Evolutionary conservation across 2,797 vertebrate genomes (phyloP).

Genomic region (Buceros bicornis): DNA sequence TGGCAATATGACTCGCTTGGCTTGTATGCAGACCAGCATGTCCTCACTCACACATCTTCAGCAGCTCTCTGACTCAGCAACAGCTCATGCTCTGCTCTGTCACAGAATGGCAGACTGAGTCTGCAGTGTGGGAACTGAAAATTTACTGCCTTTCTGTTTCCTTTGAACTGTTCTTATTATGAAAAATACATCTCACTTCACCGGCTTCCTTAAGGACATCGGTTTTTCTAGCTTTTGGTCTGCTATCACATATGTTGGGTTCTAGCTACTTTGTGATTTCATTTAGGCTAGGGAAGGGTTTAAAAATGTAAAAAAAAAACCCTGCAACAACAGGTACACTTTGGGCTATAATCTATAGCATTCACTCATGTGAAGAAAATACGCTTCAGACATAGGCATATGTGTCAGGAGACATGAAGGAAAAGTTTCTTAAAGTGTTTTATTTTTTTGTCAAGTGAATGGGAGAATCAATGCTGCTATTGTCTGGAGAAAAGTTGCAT

Average conservation of each 20-base stretch:
- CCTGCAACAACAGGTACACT: background rate
- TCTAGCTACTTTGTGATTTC: background rate
- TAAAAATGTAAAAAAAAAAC: background rate
- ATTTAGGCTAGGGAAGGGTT: background rate
- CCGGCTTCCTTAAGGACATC: background rate
- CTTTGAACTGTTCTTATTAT: background rate
- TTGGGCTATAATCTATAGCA: background rate
- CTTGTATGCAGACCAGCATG: background rate
- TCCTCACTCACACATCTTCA: background rate
- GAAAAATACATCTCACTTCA: background rate
- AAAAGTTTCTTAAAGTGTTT: background rate
- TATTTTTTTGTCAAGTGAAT: background rate
- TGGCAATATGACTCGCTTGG: background rate
- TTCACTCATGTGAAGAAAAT: background rate
- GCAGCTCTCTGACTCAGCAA: slow-evolving; percentile 45
- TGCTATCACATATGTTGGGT: background rate
- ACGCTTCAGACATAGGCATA: fast-evolving
- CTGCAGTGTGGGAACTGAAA: background rate
- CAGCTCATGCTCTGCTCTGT: background rate
- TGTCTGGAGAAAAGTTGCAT: background rate
- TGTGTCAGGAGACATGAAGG: background rate
- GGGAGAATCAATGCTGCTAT: background rate
- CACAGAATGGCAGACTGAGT: background rate
- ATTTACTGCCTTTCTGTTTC: background rate
- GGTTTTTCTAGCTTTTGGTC: background rate